These are phyloP conservation scores for Colistium nudipinnis DNA, from an alignment of 2,113 vertebrate genomes.

Conservation along the genomic window DNA sequence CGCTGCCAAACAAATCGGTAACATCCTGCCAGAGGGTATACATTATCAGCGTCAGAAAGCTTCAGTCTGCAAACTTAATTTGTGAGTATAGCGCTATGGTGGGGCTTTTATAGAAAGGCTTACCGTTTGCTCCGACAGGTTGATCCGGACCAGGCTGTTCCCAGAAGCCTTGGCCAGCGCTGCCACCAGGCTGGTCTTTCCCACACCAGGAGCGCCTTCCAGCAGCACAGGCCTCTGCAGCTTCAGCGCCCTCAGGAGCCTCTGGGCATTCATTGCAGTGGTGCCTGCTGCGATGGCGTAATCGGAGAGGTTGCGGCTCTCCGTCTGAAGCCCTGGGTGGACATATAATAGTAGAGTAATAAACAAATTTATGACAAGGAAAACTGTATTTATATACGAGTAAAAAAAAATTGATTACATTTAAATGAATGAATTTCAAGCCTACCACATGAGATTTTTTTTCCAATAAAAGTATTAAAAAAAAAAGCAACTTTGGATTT, in stretches of 20 bases:
- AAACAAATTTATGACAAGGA: background rate
- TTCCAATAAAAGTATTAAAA: no score
- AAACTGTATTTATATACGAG: no score
- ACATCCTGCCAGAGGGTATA: conserved; percentile 85
- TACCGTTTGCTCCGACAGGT: conserved; percentile 98
- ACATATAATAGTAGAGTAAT: background rate
- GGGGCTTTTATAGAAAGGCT: background rate
- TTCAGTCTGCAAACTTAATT: background rate
- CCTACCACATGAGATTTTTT: no score
- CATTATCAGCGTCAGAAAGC: background rate
- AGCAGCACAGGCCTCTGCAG: conserved; percentile 92
- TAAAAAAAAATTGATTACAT: no score
- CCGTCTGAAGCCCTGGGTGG: conserved; percentile 81
- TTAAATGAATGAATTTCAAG: no score
- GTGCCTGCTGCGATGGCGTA: conserved; percentile 93
- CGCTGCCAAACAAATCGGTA: conserved; percentile 95
- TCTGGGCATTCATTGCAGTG: conserved; percentile 92
- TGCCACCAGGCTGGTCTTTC: conserved; percentile 95
- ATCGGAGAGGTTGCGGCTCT: conserved; percentile 80
- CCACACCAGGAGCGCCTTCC: conserved; percentile 97
- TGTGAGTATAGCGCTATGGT: background rate
- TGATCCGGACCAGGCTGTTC: conserved; percentile 93
- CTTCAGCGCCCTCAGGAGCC: conserved; percentile 91
- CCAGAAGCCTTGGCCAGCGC: conserved; percentile 95
- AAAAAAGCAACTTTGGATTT: no score